phyloP scores from a whole-genome alignment of 2,113 vertebrate genomes.

The Oncorhynchus masou region DNA sequence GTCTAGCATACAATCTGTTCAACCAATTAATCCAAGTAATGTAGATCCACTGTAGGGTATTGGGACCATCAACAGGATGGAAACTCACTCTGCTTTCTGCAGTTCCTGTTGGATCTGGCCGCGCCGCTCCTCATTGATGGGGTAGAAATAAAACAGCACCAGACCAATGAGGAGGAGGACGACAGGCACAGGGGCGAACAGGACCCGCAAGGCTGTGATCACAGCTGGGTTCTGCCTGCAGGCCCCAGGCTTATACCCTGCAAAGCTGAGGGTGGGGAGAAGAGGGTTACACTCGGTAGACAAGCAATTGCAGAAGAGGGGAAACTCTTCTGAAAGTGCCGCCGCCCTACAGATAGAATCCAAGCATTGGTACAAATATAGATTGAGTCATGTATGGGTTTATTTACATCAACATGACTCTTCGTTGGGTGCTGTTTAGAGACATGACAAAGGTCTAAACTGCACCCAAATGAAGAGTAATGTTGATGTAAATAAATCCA shows the following conservation, averaged over 20 bases:
- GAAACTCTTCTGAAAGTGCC: too few relatives aligned
- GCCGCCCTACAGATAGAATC: too few relatives aligned
- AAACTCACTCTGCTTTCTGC: conserved; percentile 37
- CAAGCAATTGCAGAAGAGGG: too few relatives aligned
- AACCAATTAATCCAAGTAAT: neutral
- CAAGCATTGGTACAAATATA: too few relatives aligned
- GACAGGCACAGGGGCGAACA: conserved; percentile 62
- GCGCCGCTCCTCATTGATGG: conserved; percentile 60
- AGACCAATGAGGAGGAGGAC: conserved; percentile 59
- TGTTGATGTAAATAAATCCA: too few relatives aligned
- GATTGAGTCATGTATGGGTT: too few relatives aligned
- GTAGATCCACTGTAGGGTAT: neutral
- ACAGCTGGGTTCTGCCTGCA: conserved; percentile 44
- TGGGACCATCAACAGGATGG: neutral
- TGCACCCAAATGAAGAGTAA: too few relatives aligned
- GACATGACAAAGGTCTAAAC: too few relatives aligned
- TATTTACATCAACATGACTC: too few relatives aligned
- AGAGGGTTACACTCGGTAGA: neutral
- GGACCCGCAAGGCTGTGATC: conserved; percentile 48
- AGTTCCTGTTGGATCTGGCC: conserved; percentile 53
- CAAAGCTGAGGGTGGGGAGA: conserved; percentile 52
- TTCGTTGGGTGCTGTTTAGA: too few relatives aligned
- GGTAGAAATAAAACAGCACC: conserved; percentile 62
- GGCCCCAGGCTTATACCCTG: conserved; percentile 58
- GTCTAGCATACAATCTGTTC: neutral